Percentiles rank a stretch among this genome's conserved stretches.
These are phyloP conservation scores for Yponomeuta malinellus DNA, from an alignment of 2,888 invertebrate genomes.

Conservation along the genomic window DNA sequence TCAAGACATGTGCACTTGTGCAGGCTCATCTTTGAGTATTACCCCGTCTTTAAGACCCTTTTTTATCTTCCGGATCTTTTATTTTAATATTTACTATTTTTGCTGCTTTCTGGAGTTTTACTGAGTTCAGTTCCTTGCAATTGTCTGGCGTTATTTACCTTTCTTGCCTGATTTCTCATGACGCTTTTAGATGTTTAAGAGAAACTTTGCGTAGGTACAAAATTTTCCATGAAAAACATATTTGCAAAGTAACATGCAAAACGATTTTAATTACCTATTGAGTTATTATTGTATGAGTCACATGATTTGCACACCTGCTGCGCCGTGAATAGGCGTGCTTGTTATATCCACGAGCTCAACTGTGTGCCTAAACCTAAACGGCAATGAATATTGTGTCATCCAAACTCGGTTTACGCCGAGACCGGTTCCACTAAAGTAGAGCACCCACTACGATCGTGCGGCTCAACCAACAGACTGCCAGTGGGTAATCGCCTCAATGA, in stretches of 20 bases:
- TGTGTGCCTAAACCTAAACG: slow-evolving; percentile 11
- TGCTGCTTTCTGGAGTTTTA: neutral
- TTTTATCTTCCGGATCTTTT: neutral
- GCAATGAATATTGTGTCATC: slow-evolving; percentile 33
- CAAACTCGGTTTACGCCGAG: slow-evolving; percentile 25
- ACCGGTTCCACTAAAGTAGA: slow-evolving; percentile 29
- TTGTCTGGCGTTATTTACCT: neutral
- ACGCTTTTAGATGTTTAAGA: neutral
- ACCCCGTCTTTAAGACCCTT: neutral
- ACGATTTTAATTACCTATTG: neutral
- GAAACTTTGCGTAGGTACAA: neutral
- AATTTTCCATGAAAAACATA: neutral
- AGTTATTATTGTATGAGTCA: slow-evolving; percentile 8
- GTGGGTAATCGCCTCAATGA: slow-evolving; percentile 31
- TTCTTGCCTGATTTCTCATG: too few species aligned
- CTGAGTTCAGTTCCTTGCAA: neutral
- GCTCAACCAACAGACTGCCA: slow-evolving; percentile 5
- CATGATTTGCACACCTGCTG: slow-evolving; percentile 9
- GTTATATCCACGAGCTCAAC: neutral
- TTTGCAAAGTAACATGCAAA: slow-evolving; percentile 3
- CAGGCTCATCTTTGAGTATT: neutral
- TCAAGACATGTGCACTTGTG: neutral
- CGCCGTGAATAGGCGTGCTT: slow-evolving; percentile 5
- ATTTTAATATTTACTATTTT: neutral
- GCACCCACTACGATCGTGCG: slow-evolving; percentile 4